Evolutionary conservation across 2,113 vertebrate genomes (phyloP).

Genomic region (Perccottus glenii): DNA sequence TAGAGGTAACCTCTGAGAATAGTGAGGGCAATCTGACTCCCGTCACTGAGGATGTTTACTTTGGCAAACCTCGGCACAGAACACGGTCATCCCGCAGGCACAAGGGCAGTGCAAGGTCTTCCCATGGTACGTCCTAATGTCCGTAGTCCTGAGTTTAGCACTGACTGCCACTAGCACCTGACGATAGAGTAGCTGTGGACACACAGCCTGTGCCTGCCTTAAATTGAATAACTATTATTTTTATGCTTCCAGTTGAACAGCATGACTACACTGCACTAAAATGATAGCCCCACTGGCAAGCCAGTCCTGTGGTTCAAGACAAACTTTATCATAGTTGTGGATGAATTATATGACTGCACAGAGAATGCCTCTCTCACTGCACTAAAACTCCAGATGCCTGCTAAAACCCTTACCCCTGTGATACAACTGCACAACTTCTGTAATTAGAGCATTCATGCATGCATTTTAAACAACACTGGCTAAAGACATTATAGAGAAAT

Average conservation of each 20-base stretch:
- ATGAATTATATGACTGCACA: slow-evolving; percentile 62
- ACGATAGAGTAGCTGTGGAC: slow-evolving; percentile 56
- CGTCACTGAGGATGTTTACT: slow-evolving; percentile 85
- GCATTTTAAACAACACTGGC: slow-evolving; percentile 44
- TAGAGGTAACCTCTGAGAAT: slow-evolving; percentile 92
- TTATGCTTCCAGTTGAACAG: slow-evolving; percentile 69
- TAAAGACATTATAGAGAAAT: slow-evolving; percentile 13
- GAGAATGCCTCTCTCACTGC: slow-evolving; percentile 74
- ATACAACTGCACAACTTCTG: slow-evolving; percentile 51
- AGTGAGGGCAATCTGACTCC: slow-evolving; percentile 88
- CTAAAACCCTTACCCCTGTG: slow-evolving; percentile 52
- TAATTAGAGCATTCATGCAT: slow-evolving; percentile 64
- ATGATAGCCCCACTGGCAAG: slow-evolving; percentile 56
- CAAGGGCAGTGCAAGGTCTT: slow-evolving; percentile 79
- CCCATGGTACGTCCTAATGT: slow-evolving; percentile 81
- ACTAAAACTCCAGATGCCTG: slow-evolving; percentile 73
- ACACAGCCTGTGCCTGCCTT: slow-evolving; percentile 63
- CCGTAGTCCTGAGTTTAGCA: slow-evolving; percentile 55
- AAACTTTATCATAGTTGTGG: slow-evolving; percentile 52
- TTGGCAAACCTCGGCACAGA: slow-evolving; percentile 82
- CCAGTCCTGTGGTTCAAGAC: slow-evolving; percentile 50
- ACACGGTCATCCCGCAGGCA: slow-evolving; percentile 80
- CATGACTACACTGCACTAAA: slow-evolving; percentile 79
- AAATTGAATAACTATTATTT: slow-evolving; percentile 39
- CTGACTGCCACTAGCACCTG: slow-evolving; percentile 46